Percentiles rank a stretch among this genome's conserved stretches.
Conservation (phyloP, 2,797 vertebrate species). For the Fistularia tabacaria region DNA sequence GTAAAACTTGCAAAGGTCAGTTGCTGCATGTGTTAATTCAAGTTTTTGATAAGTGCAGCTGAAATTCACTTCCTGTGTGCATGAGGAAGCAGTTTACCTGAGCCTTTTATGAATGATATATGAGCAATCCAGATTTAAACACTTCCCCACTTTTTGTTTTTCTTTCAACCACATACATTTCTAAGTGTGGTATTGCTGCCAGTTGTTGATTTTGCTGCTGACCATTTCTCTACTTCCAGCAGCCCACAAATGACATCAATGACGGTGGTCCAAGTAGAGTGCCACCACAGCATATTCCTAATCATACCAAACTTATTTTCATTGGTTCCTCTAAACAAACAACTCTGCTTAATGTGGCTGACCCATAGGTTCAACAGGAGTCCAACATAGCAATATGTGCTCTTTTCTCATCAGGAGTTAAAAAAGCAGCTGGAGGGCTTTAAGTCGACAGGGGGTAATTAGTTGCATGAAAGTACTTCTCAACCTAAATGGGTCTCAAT, state of each 20-base stretch:
- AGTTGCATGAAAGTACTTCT: too few species aligned
- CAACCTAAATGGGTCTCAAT: too few species aligned
- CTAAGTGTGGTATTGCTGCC: constrained; percentile 21
- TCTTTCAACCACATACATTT: constrained; percentile 14
- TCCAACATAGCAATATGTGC: constrained; percentile 3
- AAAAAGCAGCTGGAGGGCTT: constrained; percentile 1
- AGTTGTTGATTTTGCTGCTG: constrained; percentile 45
- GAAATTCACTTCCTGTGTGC: constrained; percentile 2
- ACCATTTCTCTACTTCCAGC: constrained; percentile 49
- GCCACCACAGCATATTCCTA: constrained; percentile 1
- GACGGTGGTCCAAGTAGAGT: constrained; percentile 36
- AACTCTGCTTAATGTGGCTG: constrained; percentile 2
- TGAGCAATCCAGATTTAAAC: constrained; percentile 56
- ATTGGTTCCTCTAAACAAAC: constrained; percentile 62
- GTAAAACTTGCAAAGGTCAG: constrained; percentile 99
- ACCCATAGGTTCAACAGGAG: constrained; percentile 20
- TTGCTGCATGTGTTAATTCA: constrained; percentile 7
- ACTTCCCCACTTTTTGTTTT: constrained; percentile 10
- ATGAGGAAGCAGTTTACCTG: constrained; percentile 15
- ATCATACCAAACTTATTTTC: constrained; percentile 34
- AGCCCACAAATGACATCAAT: constrained; percentile 54
- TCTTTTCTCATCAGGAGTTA: background rate
- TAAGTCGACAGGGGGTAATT: background rate
- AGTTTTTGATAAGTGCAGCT: constrained; percentile 3
- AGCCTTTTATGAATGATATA: constrained; percentile 12